Base-by-base conservation (phyloP, 64 coral and sea anemone species). In the Montipora cactus region DNA sequence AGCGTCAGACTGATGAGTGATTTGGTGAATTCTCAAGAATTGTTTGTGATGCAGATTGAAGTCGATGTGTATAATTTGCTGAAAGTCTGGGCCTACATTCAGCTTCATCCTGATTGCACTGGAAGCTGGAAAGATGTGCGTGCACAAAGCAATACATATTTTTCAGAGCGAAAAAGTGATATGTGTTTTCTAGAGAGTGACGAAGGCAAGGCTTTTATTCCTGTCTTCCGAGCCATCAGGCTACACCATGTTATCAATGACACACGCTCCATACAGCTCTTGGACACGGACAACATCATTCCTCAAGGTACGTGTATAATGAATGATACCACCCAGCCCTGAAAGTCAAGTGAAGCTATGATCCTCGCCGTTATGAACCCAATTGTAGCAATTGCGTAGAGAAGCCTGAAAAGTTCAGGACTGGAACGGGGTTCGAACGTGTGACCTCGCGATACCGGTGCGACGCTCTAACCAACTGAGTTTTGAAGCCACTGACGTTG, bases 41-140 rank as follows among this genome's bases (percentile, higher is more conserved):
- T 99, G 11, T 99, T 99, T 81, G 98, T 99, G 7, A 99, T 99
- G 98, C 98, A 99, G 22, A 99, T 99, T 51, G 98, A 99, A 90
- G 94, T 99, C 14, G 98, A 99, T 51, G 79, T 96, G 47, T 99
- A 99, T 81, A 99, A 95, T 52, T 89, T 99, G 23, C 81, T 94
- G 45, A 95, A 96, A 14, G 94, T 99, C 73, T 99, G 98, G 98
- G 92, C 89, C 23, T 99, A 81, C 85, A 44, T 96, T 44, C 96
- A 96, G 67, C 95, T 99, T 25, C 75, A 94, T 46, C 89, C 85
- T 14, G 44, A 86, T 9, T 99, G 95, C 85, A 49, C 46, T 44
- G 98, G 95, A 76, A 90, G 72, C 69, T 92, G 89, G n/a, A 96
- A 96, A 92, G 92, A 99, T 23, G 89, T 94, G 23, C 90, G 92